Percentiles rank a stretch among this genome's conserved stretches.
Evolutionary conservation across 2,113 vertebrate species (phyloP).

Genomic region (Trichechus manatus): DNA sequence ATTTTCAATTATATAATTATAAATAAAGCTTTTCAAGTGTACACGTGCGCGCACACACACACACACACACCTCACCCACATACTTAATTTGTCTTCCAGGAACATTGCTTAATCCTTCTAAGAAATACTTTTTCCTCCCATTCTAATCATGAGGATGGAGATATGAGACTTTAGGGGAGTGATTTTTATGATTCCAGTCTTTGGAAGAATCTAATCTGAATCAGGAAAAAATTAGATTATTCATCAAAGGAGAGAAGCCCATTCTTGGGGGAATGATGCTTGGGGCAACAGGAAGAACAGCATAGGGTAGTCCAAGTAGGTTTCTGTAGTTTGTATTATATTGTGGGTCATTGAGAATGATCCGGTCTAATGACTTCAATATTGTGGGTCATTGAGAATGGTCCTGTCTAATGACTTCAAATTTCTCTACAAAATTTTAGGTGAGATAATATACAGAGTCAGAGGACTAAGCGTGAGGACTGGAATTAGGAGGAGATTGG

Average conservation of each 20-base stretch:
- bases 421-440: neutral
- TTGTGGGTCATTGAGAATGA: neutral
- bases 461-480: neutral
- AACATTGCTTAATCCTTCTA: neutral
- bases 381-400: neutral
- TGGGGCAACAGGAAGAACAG: neutral
- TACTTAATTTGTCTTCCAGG: neutral
- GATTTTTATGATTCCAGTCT: neutral
- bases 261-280: neutral
- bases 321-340: too few relatives aligned
- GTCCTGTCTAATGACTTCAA: neutral
- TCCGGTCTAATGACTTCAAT: neutral
- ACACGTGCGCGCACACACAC: too few relatives aligned
- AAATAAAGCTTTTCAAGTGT: neutral
- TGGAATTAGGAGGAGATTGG: neutral
- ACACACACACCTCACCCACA: too few relatives aligned
- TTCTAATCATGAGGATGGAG: neutral
- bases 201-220: neutral
- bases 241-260: neutral
- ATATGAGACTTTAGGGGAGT: neutral
- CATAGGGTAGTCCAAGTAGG: too few relatives aligned
- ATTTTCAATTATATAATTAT: neutral
- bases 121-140: neutral
- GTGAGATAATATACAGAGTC: neutral
- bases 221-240: neutral